Percentiles rank a stretch among this genome's conserved stretches.
Evolutionary conservation across 2,797 vertebrate species (phyloP).

Genomic region (Parauchenoglanis punctatus): DNA sequence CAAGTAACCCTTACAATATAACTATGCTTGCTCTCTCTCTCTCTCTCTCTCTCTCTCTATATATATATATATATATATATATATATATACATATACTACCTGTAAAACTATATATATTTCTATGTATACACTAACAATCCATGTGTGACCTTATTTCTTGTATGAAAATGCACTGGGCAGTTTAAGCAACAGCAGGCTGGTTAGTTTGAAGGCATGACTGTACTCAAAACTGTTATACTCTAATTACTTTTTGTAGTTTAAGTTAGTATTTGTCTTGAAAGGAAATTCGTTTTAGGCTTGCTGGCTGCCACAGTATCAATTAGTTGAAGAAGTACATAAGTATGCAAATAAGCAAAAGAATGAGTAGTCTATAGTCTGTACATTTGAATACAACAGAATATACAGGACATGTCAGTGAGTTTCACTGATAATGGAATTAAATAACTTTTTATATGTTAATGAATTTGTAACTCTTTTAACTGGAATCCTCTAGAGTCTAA

Average conservation of each 20-base stretch:
- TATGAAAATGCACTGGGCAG: neutral
- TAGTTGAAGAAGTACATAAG: too few species aligned
- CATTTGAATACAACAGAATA: neutral
- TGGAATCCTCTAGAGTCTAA: neutral
- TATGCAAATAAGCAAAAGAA: too few species aligned
- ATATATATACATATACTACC: too few species aligned
- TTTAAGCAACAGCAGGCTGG: neutral
- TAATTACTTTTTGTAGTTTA: too few species aligned
- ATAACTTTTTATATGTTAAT: neutral
- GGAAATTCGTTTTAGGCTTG: too few species aligned
- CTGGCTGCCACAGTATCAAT: too few species aligned
- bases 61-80: too few species aligned
- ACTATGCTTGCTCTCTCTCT: neutral
- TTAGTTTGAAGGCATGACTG: neutral
- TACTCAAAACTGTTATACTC: neutral
- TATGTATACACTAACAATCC: neutral
- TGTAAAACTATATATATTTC: neutral
- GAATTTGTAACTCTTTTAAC: neutral
- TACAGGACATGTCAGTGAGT: neutral
- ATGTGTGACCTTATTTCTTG: neutral
- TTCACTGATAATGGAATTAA: neutral
- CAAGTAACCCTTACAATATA: neutral
- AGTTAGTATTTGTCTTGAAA: too few species aligned
- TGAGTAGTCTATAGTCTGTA: neutral
- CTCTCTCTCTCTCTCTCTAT: too few species aligned